Evolutionary conservation across 2,797 vertebrate genomes (phyloP), one percentile per base, ranked within the genome.

Genomic region (Hyperoplus immaculatus): DNA sequence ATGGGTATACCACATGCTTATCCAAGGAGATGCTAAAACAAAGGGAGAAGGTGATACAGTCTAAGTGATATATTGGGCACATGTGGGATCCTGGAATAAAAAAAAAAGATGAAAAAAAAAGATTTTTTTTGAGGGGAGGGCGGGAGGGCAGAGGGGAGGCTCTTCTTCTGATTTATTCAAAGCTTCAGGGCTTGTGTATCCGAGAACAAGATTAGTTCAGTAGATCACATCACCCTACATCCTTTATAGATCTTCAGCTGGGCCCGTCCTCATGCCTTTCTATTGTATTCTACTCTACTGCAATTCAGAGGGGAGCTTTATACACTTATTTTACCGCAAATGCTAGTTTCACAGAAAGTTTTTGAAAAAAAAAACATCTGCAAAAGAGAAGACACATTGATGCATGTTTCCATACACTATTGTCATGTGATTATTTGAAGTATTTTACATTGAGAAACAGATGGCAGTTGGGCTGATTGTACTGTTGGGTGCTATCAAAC

Each of bases 1-100:
- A 98, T 99, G 97, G 97, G 95, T 96, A 98, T 98, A 97, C 97
- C 97, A 98, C 97, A 97, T 98, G 97, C 94, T 94, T 95, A 94
- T 96, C 94, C 94, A 91, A 93, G 95, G 87, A 92, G 95, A 97
- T 95, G 96, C 96, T 96, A 97, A 29, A 98, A 97, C 94, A 96
- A 95, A 95, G 87, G 94, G 94, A 94, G 94, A 96, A 95, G 90
- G 93, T 95, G 94, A 93, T 96, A 95, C 92, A 96, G 95, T 96
- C 96, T 93, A 94, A 94, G 92, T 97, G 97, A 99, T 98, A 96
- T 98, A 97, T 96, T 94, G 95, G 93, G 92, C 95, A 95, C 96
- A 96, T 96, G 95, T 96, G 95, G 94, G 86, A 92, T 95, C 92
- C 77, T 91, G 76, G 89, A 86, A 82, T 77, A 72, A 81, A 94